Evolutionary conservation across 2,888 invertebrate genomes (phyloP), one percentile per base, ranked within the genome.

Genomic region (Bellardia bayeri): DNA sequence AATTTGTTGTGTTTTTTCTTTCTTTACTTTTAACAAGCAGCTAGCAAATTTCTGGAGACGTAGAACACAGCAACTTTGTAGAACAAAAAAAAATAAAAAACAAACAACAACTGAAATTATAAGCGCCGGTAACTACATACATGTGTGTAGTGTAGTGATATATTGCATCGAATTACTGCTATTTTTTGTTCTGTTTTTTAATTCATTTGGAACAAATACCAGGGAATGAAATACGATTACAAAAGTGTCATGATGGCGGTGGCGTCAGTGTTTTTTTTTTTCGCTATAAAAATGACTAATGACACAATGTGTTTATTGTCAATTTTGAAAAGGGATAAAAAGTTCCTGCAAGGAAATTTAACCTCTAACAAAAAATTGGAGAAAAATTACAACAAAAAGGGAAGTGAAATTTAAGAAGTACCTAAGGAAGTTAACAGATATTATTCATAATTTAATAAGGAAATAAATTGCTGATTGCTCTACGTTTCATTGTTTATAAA

Each of bases 131-230:
- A 83, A 78, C 81, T 82, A 66, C 82, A 82, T 66, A 30, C 71
- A 71, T 78, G 56, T 71, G 71, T 71, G 45, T 71, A 63, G 23
- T 66, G 54, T 42, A 56, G n/a, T 3, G 7, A 16, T 2, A 72
- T 78, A 49, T 80, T 85, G 85, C 85, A 80, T 85, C 85, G 79
- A 80, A 85, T 85, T 85, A 80, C 85, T 61, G 71, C 16, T 80
- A 37, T 56, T 37, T 33, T 58, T 58, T 42, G 14, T 68, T 64
- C 11, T 30, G n/a, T 23, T n/a, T 40, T 49, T 72, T 3, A 45
- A 33, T 33, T 33, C 30, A 61, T 66, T 82, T 74, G 74, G 66
- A 76, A 83, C 71, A 83, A 45, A 13, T 45, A 45, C 63, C 69
- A 64, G 71, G 40, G 64, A 78, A 72, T 78, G 71, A 83, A 78